Conservation (phyloP, 2,113 vertebrate species). For the Xenotilapia longispinis region DNA sequence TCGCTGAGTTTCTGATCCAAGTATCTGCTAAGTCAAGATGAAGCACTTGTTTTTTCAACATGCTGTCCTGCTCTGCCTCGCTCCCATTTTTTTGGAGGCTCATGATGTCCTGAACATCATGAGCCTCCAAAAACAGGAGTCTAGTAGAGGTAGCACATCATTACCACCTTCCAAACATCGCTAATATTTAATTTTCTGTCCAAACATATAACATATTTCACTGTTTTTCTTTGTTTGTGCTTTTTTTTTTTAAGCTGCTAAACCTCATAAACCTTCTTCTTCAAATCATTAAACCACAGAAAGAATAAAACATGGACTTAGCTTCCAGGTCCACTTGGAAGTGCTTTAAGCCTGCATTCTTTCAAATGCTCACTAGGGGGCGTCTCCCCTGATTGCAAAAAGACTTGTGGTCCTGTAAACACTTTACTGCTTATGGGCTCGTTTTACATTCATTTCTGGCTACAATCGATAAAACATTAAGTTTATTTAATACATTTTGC, state of each 20-base stretch:
- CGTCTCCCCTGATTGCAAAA: not conserved
- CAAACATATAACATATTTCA: not conserved
- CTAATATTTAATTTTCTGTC: not conserved
- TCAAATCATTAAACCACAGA: not conserved
- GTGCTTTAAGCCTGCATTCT: not conserved
- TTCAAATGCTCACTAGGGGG: rapidly evolving
- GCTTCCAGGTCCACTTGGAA: not conserved
- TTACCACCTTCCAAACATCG: rapidly evolving
- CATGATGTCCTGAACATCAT: not conserved
- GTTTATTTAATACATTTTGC: not conserved
- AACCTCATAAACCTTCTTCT: not conserved
- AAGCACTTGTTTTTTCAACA: not conserved
- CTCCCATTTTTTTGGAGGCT: not conserved
- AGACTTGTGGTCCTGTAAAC: not conserved
- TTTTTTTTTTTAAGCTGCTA: not conserved
- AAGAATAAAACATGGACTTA: not conserved
- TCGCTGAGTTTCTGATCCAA: not conserved
- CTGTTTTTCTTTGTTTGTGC: not conserved
- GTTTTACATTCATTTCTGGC: not conserved
- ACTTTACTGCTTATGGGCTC: not conserved
- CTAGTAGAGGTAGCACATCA: not conserved
- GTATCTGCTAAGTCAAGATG: not conserved
- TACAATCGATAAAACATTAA: not conserved
- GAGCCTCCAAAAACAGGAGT: not conserved
- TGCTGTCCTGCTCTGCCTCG: not conserved